These are phyloP conservation scores for Caenorhabditis panamensis DNA, from an alignment of 2,888 invertebrate genomes.

Conservation along the genomic window DNA sequence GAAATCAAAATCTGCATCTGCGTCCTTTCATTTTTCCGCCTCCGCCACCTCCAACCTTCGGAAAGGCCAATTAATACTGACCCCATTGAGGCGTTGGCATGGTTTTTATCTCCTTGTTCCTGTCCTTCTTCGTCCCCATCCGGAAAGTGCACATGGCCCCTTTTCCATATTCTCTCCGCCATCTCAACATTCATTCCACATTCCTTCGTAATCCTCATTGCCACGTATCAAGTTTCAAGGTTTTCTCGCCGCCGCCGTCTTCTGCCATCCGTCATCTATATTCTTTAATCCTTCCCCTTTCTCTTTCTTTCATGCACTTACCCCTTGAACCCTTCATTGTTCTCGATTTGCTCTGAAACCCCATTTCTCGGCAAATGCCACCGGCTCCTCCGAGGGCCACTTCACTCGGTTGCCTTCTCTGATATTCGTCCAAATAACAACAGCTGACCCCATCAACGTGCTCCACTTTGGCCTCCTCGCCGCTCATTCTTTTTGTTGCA, in stretches of 20 bases:
- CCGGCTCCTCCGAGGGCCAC: constrained; percentile 2
- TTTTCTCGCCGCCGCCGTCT: constrained; percentile 28
- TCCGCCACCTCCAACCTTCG: constrained; percentile 18
- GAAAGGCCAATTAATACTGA: constrained; percentile 49
- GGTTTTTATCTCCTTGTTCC: constrained; percentile 24
- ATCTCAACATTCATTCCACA: neutral
- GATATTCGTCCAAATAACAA: constrained; percentile 50
- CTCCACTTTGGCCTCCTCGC: constrained; percentile 32
- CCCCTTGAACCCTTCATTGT: neutral
- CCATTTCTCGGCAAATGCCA: neutral
- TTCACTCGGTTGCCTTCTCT: constrained; percentile 7
- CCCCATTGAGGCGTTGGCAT: constrained; percentile 56
- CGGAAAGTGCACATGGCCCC: constrained; percentile 34
- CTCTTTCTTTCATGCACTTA: constrained; percentile 1
- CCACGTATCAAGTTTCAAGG: constrained; percentile 58
- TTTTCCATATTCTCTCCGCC: neutral
- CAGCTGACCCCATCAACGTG: constrained; percentile 53
- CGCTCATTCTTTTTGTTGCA: constrained; percentile 51
- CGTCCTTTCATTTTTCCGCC: constrained; percentile 20
- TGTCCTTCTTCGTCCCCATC: constrained; percentile 7
- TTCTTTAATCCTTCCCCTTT: constrained; percentile 22
- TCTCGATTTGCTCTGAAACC: neutral
- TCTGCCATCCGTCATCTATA: constrained; percentile 9
- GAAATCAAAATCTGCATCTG: constrained; percentile 10
- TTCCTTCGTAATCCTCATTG: constrained; percentile 27